These are phyloP conservation scores for Labrus mixtus DNA, from an alignment of 2,113 vertebrate species.

Conservation along the genomic window DNA sequence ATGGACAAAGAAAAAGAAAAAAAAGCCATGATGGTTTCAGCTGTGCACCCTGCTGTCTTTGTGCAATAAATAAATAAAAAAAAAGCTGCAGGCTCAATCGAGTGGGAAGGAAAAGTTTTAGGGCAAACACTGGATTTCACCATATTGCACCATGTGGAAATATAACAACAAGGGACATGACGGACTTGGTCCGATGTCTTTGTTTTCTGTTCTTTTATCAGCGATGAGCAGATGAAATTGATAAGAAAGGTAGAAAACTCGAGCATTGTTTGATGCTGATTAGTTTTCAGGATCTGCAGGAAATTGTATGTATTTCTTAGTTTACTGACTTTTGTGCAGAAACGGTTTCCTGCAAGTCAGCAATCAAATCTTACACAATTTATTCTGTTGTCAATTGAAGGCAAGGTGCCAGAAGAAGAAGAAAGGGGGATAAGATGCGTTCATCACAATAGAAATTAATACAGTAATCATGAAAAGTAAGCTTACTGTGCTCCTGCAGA, in stretches of 20 bases:
- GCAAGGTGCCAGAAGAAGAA: too few species aligned
- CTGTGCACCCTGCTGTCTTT: conserved; percentile 19
- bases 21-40: conserved; percentile 20
- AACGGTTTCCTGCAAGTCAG: too few species aligned
- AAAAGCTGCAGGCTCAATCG: conserved; percentile 14
- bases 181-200: background rate
- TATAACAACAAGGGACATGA: conserved; percentile 10
- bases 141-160: conserved; percentile 35
- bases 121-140: conserved; percentile 24
- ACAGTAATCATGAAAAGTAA: too few species aligned
- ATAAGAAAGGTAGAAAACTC: background rate
- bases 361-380: too few species aligned
- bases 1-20: conserved; percentile 26
- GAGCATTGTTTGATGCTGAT: background rate
- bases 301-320: background rate
- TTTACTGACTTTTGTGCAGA: background rate
- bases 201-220: conserved; percentile 9
- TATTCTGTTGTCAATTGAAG: too few species aligned
- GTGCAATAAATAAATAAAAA: conserved; percentile 51
- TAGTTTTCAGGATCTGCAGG: conserved; percentile 14
- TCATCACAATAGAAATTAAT: too few species aligned
- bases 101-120: conserved; percentile 9
- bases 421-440: too few species aligned
- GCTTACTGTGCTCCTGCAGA: too few species aligned
- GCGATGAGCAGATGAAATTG: background rate